Conservation (phyloP, 2,797 vertebrate species). For the Helarctos malayanus region DNA sequence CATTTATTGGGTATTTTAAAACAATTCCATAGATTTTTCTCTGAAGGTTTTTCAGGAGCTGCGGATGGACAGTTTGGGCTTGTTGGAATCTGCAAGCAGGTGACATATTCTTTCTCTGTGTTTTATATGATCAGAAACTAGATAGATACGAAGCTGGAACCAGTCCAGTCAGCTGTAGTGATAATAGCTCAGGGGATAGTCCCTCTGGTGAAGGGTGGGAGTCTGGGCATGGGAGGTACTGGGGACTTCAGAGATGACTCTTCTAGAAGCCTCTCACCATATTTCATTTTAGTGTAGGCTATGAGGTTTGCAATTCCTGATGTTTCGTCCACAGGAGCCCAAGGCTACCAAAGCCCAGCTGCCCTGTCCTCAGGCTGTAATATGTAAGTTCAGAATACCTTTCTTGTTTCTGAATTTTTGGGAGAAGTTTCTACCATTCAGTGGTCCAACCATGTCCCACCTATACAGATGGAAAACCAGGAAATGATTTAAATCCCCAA, state of each 20-base stretch:
- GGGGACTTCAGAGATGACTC: neutral
- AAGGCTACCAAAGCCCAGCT: neutral
- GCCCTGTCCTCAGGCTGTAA: neutral
- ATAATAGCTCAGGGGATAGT: neutral
- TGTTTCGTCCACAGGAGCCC: neutral
- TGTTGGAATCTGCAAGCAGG: neutral
- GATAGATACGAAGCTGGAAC: neutral
- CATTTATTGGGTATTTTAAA: conserved; percentile 78
- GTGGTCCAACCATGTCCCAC: neutral
- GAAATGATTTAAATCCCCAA: conserved; percentile 65
- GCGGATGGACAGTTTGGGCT: neutral
- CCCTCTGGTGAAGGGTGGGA: neutral
- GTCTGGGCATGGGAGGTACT: neutral
- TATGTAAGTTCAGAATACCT: neutral
- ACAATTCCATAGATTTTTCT: conserved; percentile 55
- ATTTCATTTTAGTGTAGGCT: neutral
- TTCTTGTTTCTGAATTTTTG: conserved; percentile 57
- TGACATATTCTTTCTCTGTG: neutral
- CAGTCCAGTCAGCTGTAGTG: neutral
- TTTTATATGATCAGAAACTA: conserved; percentile 40
- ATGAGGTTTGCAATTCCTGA: neutral
- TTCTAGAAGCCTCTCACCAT: neutral
- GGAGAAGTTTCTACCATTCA: conserved; percentile 47
- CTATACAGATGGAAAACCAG: neutral
- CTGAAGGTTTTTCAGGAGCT: conserved; percentile 36